A percentile compares a stretch with the other conserved stretches of the same genome.
phyloP scores from a whole-genome alignment of 2,888 invertebrate species.

The Anodontia alba region DNA sequence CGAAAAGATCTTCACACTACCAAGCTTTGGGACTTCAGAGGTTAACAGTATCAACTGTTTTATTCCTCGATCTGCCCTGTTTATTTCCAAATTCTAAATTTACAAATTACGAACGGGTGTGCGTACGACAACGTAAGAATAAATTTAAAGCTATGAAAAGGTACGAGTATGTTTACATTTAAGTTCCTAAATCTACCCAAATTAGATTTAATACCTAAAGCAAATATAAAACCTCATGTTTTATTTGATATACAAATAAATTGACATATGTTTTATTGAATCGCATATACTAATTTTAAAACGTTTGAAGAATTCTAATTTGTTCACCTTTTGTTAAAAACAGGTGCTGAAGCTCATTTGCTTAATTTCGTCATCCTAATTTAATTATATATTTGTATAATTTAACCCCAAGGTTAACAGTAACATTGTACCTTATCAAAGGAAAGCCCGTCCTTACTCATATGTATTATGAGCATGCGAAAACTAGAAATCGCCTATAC shows the following conservation, averaged over 20 bases:
- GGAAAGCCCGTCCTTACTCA: too few relatives aligned
- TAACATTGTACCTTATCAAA: too few relatives aligned
- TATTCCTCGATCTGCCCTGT: too few relatives aligned
- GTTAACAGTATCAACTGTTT: too few relatives aligned
- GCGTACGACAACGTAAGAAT: too few relatives aligned
- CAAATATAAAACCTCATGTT: not conserved
- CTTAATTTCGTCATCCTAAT: not conserved
- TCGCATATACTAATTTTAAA: not conserved
- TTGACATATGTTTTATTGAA: slow-evolving; percentile 8
- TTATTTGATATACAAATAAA: slow-evolving; percentile 15
- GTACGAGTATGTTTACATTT: not conserved
- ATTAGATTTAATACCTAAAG: not conserved
- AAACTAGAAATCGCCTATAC: too few relatives aligned
- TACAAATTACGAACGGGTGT: too few relatives aligned
- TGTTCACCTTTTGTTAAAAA: slow-evolving; percentile 6
- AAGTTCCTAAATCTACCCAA: slow-evolving; percentile 1
- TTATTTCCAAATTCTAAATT: too few relatives aligned
- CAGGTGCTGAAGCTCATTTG: not conserved
- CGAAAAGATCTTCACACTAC: too few relatives aligned
- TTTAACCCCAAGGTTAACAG: too few relatives aligned
- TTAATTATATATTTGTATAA: not conserved
- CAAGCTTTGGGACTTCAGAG: too few relatives aligned
- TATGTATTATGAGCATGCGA: too few relatives aligned
- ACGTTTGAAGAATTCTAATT: not conserved
- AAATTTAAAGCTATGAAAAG: not conserved